Evolutionary conservation across 1,140 invertebrate genomes (phyloP), one percentile per base, ranked within the genome.

Genomic region (Chironomus tepperi): DNA sequence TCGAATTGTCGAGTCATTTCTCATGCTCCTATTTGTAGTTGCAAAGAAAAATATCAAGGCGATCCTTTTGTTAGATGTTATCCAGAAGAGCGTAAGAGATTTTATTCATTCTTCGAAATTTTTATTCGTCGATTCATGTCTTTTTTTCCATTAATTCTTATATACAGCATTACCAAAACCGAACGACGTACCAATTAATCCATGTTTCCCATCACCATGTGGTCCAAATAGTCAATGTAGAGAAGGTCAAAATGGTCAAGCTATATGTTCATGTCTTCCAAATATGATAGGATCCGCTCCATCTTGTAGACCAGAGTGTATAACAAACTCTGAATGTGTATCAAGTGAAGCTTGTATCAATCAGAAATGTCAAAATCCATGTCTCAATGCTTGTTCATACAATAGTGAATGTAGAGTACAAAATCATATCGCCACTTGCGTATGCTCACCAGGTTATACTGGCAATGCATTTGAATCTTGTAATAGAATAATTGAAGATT

Each of bases 1-100:
- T 90, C 92, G 34, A 87, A 91, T 75, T 94, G 93, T 78, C 88
- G 88, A 76, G 91, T 93, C 0, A 86, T 91, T 16, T 92, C 91
- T 80, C 93, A 94, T 80, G 84, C 90, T 57, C 91, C 92, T 15
- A 85, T 87, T n/a, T 95, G 93, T 79, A 88, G 86, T 76, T 95
- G 93, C 79, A 82, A 85, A n/a, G 76, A 83, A 21, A 89, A 90
- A 73, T 93, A 88, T 79, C 90, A 85, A 43, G 94, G 94, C 74
- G 88, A 92, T 86, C 89, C 92, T 9, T 89, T 92, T 77, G 83
- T 83, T 57, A 85, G 86, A 77, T 92, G 91, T 79, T 83, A 78
- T 76, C 77, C 75, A 74, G 57, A 81, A 77, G 72, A 76, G 73
- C 76, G 80, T 76, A 77, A 80, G 74, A 73, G 78, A 18, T 78